Evolutionary conservation across 2,797 vertebrate genomes (phyloP), one percentile per base, ranked within the genome.

Genomic region (Australoheros facetus): DNA sequence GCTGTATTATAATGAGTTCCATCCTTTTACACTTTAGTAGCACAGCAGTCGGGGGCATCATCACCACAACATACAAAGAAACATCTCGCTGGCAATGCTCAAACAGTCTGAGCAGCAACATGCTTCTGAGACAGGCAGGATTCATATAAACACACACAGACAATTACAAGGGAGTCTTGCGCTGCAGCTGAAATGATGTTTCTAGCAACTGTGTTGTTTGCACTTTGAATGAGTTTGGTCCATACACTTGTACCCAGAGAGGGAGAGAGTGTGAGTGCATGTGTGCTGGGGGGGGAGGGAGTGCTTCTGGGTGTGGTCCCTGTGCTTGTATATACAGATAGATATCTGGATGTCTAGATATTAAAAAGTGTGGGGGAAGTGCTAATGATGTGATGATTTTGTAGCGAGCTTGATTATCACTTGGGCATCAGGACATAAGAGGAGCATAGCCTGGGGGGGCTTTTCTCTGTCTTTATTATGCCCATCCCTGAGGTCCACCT

Each of bases 291-390:
- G 89, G 90, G 93, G 89, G 86, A 71, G 92, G 90, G 84, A 76
- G 76, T 57, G 70, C 78, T 80, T 75, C 79, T 93, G 91, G 92
- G 92, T 94, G 91, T 91, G 92, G 88, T 77, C 84, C 84, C 59
- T 48, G 37, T 83, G 85, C 81, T 88, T 71, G 53, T 89, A 87
- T 60, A 75, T 76, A 85, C 62, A 55, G 71, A 86, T 54, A 83
- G 73, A 89, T 78, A 81, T 86, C 66, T 23, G 26, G 79, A 75
- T 74, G 72, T 76, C 55, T 80, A 48, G 80, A 89, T 92, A 90
- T 90, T 85, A 86, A 85, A 90, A 91, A 78, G 54, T 21, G 79
- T 59, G 71, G 86, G 85, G 83, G 82, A 21, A 54, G 85, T 64
- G 80, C 83, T 91, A 89, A 91, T 86, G 87, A 88, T 71, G 79